phyloP scores from a whole-genome alignment of 1,140 invertebrate species.

The Euwallacea fornicatus region DNA sequence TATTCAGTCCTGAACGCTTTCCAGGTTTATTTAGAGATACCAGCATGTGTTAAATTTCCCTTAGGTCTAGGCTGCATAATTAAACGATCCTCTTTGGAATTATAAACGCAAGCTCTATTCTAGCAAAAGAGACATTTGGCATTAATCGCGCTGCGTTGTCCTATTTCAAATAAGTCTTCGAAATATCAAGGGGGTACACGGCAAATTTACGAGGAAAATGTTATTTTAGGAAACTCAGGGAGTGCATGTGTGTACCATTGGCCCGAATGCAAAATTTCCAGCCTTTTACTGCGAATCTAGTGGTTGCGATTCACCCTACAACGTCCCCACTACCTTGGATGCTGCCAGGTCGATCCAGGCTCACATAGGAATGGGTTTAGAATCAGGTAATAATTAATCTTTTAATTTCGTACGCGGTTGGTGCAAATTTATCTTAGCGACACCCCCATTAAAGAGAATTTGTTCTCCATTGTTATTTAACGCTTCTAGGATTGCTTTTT shows the following conservation, averaged over 20 bases:
- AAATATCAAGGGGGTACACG: too few species aligned
- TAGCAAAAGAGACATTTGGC: too few species aligned
- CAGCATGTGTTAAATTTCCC: background rate
- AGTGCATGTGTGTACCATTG: conserved; percentile 83
- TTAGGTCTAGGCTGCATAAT: background rate
- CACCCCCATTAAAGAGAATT: background rate
- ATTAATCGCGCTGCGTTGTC: too few species aligned
- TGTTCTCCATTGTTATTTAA: background rate
- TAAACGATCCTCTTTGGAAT: conserved; percentile 4
- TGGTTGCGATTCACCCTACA: conserved; percentile 70
- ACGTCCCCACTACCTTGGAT: conserved; percentile 61
- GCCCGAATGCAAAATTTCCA: conserved; percentile 70
- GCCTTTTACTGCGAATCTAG: conserved; percentile 85
- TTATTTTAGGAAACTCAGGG: conserved; percentile 85
- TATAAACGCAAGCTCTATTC: conserved; percentile 2
- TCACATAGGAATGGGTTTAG: conserved; percentile 62
- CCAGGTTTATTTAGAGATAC: background rate
- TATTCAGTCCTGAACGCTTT: background rate
- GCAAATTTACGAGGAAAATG: too few species aligned
- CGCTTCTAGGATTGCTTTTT: conserved; percentile 68
- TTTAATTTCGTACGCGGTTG: background rate
- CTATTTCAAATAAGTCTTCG: too few species aligned
- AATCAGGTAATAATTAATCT: conserved; percentile 59
- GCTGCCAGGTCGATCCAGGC: conserved; percentile 72
- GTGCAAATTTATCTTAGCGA: background rate